Evolutionary conservation across 2,797 vertebrate genomes (phyloP).

Genomic region (Sebastes taczanowskii): DNA sequence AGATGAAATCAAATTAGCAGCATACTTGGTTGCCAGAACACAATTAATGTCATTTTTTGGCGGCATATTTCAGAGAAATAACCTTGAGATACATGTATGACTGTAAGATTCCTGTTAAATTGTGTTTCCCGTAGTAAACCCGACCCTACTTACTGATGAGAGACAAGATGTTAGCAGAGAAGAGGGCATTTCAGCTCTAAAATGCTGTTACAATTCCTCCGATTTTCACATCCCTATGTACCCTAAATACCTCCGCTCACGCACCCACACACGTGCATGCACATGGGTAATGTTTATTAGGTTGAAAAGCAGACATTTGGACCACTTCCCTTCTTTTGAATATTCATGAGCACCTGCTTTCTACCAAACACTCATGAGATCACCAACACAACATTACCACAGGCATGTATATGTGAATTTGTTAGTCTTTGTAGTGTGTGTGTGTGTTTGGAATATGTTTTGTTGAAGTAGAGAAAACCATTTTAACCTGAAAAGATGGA

Average conservation of each 20-base stretch:
- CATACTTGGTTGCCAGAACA: background rate
- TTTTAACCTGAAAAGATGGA: background rate
- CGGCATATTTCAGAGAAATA: background rate
- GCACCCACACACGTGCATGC: slow-evolving; percentile 10
- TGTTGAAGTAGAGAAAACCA: background rate
- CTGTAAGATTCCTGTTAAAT: slow-evolving; percentile 3
- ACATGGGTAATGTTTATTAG: slow-evolving; percentile 27
- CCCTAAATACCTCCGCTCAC: background rate
- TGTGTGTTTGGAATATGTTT: background rate
- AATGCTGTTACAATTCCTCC: background rate
- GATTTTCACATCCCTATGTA: background rate
- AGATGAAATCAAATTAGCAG: background rate
- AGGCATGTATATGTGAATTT: slow-evolving; percentile 3
- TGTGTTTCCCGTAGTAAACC: background rate
- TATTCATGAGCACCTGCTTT: slow-evolving; percentile 74
- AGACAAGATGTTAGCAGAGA: background rate
- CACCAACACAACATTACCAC: slow-evolving; percentile 24
- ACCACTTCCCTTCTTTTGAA: slow-evolving; percentile 49
- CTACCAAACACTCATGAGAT: slow-evolving; percentile 43
- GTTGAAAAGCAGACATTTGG: slow-evolving; percentile 50
- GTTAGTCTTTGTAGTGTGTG: background rate
- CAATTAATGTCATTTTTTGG: background rate
- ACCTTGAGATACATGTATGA: slow-evolving; percentile 4
- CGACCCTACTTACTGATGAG: slow-evolving; percentile 22
- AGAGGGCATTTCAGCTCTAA: background rate